These are phyloP conservation scores for Penaeus indicus DNA, from an alignment of 1,140 invertebrate genomes.

Conservation along the genomic window DNA sequence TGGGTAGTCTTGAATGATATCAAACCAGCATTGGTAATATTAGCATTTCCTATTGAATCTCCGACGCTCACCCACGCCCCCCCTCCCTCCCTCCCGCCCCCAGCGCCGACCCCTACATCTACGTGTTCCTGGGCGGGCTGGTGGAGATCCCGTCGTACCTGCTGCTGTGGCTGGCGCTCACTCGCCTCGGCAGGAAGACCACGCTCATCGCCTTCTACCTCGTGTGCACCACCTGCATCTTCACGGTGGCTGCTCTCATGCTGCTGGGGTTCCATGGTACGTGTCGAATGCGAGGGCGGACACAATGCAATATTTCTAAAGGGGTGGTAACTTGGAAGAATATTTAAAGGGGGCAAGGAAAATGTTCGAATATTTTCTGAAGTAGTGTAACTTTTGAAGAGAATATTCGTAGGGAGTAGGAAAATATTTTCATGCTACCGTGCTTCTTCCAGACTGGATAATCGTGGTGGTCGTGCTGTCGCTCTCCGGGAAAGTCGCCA, in stretches of 20 bases:
- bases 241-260: slow-evolving; percentile 18
- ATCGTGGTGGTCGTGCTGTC: slow-evolving; percentile 62
- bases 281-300: background rate
- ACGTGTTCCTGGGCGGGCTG: slow-evolving; percentile 43
- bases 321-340: no score
- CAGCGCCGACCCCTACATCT: slow-evolving; percentile 47
- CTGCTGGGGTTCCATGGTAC: slow-evolving; percentile 28
- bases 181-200: slow-evolving; percentile 41
- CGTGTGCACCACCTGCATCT: slow-evolving; percentile 17
- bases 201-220: slow-evolving; percentile 11
- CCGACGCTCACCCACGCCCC: no score
- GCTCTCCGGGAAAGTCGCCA: slow-evolving; percentile 70
- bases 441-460: no score
- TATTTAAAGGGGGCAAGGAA: no score
- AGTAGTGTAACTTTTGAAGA: no score
- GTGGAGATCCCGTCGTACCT: slow-evolving; percentile 51
- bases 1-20: no score
- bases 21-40: no score
- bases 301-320: no score
- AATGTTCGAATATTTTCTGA: no score
- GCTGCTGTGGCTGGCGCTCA: slow-evolving; percentile 38
- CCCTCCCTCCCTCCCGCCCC: background rate
- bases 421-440: no score
- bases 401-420: no score
- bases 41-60: no score